Conservation (phyloP, 2,888 invertebrate genomes). For the Bugulina stolonifera region DNA sequence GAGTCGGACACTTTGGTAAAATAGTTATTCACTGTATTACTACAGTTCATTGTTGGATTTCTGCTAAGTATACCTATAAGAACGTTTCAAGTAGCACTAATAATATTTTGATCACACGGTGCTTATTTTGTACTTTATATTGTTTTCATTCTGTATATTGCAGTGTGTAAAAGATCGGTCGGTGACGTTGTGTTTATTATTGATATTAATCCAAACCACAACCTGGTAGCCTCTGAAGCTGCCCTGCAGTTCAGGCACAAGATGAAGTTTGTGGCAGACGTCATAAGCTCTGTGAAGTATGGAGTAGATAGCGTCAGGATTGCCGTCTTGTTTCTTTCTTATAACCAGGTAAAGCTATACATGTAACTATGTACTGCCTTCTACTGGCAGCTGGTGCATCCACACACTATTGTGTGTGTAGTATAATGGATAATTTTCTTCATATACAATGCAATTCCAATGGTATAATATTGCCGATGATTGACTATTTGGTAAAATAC, state of each 20-base stretch:
- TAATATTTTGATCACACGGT: neutral
- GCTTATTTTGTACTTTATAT: neutral
- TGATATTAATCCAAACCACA: constrained; percentile 5
- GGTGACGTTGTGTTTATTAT: constrained; percentile 15
- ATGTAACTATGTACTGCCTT: no score
- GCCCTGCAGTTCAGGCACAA: neutral
- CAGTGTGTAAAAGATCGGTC: neutral
- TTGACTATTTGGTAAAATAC: no score
- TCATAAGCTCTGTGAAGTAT: constrained; percentile 7
- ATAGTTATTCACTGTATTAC: no score
- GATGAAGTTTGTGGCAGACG: constrained; percentile 22
- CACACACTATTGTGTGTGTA: no score
- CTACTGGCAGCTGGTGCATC: no score
- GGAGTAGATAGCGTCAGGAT: neutral
- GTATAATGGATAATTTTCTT: no score
- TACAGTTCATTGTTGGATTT: neutral
- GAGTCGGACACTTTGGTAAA: constrained; percentile 12
- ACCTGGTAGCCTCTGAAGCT: neutral
- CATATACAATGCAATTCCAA: no score
- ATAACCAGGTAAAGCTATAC: neutral
- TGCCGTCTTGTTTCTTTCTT: neutral
- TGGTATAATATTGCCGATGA: no score
- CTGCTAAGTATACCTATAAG: no score
- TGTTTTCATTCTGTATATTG: neutral
- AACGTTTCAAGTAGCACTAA: neutral